These are phyloP conservation scores for Nycticorax nycticorax DNA, from an alignment of 2,113 vertebrate genomes.

Conservation along the genomic window DNA sequence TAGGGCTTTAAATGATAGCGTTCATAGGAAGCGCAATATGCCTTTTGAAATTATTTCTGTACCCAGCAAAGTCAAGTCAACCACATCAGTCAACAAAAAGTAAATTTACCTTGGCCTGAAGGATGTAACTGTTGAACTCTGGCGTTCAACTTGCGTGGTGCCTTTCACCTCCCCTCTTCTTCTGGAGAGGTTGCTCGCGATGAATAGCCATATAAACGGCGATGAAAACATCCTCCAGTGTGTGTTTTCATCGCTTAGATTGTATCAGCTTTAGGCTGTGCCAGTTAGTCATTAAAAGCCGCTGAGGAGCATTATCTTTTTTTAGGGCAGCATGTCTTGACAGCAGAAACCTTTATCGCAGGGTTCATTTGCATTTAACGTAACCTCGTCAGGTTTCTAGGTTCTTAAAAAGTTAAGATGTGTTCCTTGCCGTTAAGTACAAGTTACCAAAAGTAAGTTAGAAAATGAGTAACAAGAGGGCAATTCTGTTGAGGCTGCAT, in stretches of 20 bases:
- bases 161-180: background rate
- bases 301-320: background rate
- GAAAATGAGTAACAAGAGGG: background rate
- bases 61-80: background rate
- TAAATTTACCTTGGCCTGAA: background rate
- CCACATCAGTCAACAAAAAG: background rate
- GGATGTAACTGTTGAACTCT: background rate
- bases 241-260: background rate
- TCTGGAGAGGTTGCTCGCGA: background rate
- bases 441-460: accelerated
- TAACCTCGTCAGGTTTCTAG: accelerated
- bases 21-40: background rate
- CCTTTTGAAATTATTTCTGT: background rate
- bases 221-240: background rate
- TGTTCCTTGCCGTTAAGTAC: accelerated
- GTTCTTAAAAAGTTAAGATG: background rate
- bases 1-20: background rate
- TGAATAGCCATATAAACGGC: background rate
- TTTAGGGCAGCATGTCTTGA: background rate
- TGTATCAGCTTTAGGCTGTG: background rate
- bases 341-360: background rate
- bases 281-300: background rate
- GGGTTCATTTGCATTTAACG: background rate
- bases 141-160: accelerated
- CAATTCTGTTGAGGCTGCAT: background rate